A percentile compares a stretch with the other conserved stretches of the same genome.
phyloP scores from a whole-genome alignment of 2,888 invertebrate species.

The Caenorhabditis sp. region DNA sequence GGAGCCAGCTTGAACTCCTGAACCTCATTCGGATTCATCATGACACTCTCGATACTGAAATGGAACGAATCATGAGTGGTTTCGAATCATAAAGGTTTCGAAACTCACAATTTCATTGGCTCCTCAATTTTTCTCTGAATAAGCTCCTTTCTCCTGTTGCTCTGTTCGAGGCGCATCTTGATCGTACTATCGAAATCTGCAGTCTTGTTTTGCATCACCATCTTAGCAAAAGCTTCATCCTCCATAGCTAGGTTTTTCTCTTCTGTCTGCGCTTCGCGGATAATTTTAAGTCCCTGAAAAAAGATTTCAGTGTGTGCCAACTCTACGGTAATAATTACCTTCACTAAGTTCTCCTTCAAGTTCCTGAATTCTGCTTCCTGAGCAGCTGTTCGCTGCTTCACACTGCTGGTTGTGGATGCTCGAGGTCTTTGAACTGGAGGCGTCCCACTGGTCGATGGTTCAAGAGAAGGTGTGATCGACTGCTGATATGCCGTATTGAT shows the following conservation, averaged over 20 bases:
- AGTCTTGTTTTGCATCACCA: too few relatives aligned
- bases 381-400: neutral
- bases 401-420: conserved; percentile 37
- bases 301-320: neutral
- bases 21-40: neutral
- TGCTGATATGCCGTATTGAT: conserved; percentile 36
- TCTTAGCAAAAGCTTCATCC: neutral
- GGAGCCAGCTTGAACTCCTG: neutral
- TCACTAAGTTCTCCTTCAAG: neutral
- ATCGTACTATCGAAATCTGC: too few relatives aligned
- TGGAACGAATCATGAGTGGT: too few relatives aligned
- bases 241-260: neutral
- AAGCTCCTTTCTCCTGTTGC: neutral
- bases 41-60: conserved; percentile 12
- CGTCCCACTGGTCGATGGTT: conserved; percentile 17
- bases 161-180: neutral
- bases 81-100: neutral
- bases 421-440: conserved; percentile 41
- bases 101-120: conserved; percentile 12
- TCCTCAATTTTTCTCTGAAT: neutral
- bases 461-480: conserved; percentile 31
- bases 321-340: neutral
- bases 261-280: neutral
- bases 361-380: conserved; percentile 34
- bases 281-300: conserved; percentile 5